Evolutionary conservation across 2,888 invertebrate genomes (phyloP), one percentile per base, ranked within the genome.

Genomic region (Dusona sp.): DNA sequence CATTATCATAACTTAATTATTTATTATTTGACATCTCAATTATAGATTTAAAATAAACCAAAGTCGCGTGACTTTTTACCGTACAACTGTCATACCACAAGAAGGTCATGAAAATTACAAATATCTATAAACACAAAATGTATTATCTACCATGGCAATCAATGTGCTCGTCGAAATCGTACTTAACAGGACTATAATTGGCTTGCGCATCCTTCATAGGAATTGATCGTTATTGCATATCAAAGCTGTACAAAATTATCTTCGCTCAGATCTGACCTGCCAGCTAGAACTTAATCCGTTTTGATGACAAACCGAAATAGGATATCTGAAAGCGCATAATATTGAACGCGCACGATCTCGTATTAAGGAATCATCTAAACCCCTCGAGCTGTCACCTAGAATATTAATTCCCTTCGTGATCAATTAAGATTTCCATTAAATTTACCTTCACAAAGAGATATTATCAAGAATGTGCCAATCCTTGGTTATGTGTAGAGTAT

Each of bases 391-490:
- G 75, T 45, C 48, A 57, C 57, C n/a, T 29, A 4, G 51, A 74
- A 74, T 64, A 75, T 48, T 38, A 75, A 74, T 79, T 75, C 36
- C 74, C 48, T 48, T 67, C 22, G 22, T 61, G 68, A 84, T 68
- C 48, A 68, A 79, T 61, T 16, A 19, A 29, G 75, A 29, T 64
- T 25, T n/a, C 68, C 38, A 74, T 38, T 33, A 36, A 38, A 61
- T 79, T 75, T 42, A 68, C 29, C 74, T 54, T 61, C 11, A 67
- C 38, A 79, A 61, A 61, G 79, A 84, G 61, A 75, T 79, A 70
- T 75, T 68, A 29, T 51, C 75, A 57, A 68, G 57, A 61, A 36
- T 57, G 22, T 25, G 13, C 29, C 54, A 36, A 67, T 75, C 42
- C 38, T 45, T 16, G 45, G 13, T 29, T 61, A 48, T n/a, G 29